A percentile compares a stretch with the other conserved stretches of the same genome.
Evolutionary conservation across 2,113 vertebrate species (phyloP).

Genomic region (Poecile atricapillus): DNA sequence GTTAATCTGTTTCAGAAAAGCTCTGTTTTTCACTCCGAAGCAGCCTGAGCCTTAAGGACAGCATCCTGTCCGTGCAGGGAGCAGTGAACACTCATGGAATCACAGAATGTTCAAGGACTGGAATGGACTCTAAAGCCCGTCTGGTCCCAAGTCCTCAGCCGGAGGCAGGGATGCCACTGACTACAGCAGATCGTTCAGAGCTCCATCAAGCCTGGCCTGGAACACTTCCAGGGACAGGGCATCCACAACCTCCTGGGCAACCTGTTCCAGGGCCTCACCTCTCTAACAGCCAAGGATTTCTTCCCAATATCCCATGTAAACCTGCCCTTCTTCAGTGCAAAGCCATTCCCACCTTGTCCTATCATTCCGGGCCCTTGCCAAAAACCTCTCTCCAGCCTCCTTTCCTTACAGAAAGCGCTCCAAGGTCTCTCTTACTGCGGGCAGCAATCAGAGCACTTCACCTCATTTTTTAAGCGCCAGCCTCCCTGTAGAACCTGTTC

Average conservation of each 20-base stretch:
- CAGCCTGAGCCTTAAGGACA: background rate
- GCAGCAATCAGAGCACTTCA: background rate
- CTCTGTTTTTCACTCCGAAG: rapidly evolving
- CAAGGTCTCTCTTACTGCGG: background rate
- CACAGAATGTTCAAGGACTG: background rate
- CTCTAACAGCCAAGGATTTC: background rate
- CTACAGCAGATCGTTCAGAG: background rate
- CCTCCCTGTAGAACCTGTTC: too few species aligned
- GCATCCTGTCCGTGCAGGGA: rapidly evolving
- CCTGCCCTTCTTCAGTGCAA: background rate
- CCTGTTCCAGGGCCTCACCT: too few species aligned
- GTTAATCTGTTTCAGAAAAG: background rate
- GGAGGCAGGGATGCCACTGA: background rate
- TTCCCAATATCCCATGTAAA: background rate
- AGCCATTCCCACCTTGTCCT: too few species aligned
- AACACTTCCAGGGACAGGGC: background rate
- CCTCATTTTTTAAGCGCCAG: background rate
- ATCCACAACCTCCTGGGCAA: background rate
- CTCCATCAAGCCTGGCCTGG: background rate
- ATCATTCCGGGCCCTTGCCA: background rate
- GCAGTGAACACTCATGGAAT: rapidly evolving
- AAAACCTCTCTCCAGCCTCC: background rate
- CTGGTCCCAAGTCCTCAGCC: background rate
- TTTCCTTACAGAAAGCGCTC: background rate
- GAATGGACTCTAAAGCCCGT: background rate